Evolutionary conservation across 2,888 invertebrate genomes (phyloP), one percentile per base, ranked within the genome.

Genomic region (Leptarthrus brevirostris): DNA sequence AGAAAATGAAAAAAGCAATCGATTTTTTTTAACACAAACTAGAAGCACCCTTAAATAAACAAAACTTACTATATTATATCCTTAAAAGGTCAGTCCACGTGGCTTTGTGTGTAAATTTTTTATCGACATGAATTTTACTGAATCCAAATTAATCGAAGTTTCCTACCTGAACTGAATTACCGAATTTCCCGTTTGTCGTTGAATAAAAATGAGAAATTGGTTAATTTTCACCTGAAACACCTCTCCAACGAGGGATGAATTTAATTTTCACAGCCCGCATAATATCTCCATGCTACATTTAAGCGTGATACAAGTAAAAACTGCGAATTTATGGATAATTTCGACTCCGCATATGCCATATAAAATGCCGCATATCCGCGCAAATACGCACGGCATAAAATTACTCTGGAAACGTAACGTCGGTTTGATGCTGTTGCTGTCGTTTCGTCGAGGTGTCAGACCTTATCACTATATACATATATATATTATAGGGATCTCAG

Each of bases 271-370:
- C 69, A 34, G 34, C 69, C 52, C 52, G 52, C 69, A 69, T 69
- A 69, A 69, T 69, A 52, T 34, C 69, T 34, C 69, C 18, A 26
- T 30, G 69, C 52, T 69, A 69, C 52, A 69, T 69, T 69, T 69
- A 52, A 52, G 20, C 30, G 52, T 14, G 69, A 52, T 69, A 69
- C 69, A 69, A 52, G 69, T 69, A 52, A 49, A 52, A 69, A 52
- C 52, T 69, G 69, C 52, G 69, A 69, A 69, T 69, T 69, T 69
- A 69, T 69, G 69, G 69, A 69, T 69, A 69, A 69, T 69, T 69
- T 18, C 18, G 52, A 26, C 52, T 24, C n/a, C 34, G 18, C 52
- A 34, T 69, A 52, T 22, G 69, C 52, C 69, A 69, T 34, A 69
- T 69, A 69, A 69, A 69, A 49, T 34, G 69, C 20, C 52, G 69